Percentiles rank a stretch among this genome's conserved stretches.
Evolutionary conservation across 2,113 vertebrate species (phyloP).

Genomic region (Buteo buteo): DNA sequence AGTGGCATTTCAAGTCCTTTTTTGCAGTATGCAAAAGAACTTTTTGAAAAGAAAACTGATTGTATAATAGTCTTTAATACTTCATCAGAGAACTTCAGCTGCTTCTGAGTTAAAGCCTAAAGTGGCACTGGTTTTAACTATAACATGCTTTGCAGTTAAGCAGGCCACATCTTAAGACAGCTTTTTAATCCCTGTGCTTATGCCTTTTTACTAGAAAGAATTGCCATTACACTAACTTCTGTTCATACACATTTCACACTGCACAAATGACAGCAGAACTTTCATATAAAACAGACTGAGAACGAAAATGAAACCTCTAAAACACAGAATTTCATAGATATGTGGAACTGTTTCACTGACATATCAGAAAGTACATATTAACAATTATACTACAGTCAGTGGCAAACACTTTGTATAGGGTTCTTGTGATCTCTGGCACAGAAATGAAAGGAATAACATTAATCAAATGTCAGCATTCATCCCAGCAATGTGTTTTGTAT

Average conservation of each 20-base stretch:
- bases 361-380: background rate
- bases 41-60: background rate
- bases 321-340: background rate
- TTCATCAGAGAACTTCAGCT: background rate
- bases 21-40: background rate
- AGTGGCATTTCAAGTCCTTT: background rate
- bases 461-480: background rate
- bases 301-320: background rate
- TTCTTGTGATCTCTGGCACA: background rate
- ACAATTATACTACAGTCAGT: background rate
- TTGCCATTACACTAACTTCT: background rate
- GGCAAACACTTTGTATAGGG: background rate
- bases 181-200: background rate
- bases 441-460: background rate
- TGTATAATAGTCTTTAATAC: background rate
- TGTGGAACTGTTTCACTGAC: background rate
- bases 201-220: background rate
- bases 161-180: background rate
- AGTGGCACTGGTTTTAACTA: background rate
- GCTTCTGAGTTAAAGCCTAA: background rate
- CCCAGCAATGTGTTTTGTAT: background rate
- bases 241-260: background rate
- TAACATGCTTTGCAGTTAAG: background rate
- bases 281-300: background rate
- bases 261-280: background rate